phyloP scores from a whole-genome alignment of 2,888 invertebrate species.

The Mycalesis mineus region DNA sequence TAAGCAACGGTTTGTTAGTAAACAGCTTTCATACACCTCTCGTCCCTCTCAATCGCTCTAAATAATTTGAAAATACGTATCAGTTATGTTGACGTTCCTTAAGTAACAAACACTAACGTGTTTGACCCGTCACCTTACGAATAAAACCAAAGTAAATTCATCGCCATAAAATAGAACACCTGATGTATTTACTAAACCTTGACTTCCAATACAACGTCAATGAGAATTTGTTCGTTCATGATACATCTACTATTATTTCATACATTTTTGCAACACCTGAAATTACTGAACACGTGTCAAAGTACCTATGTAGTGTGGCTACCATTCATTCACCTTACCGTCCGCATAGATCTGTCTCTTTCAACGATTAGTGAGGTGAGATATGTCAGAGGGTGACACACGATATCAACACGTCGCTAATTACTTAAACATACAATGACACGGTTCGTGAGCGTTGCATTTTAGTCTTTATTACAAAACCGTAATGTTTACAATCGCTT shows the following conservation, averaged over 20 bases:
- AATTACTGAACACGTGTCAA: slow-evolving; percentile 35
- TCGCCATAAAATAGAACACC: too few relatives aligned
- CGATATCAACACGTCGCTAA: slow-evolving; percentile 59
- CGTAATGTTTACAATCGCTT: slow-evolving; percentile 43
- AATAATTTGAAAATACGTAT: too few relatives aligned
- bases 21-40: too few relatives aligned
- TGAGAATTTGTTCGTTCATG: too few relatives aligned
- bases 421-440: slow-evolving; percentile 57
- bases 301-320: slow-evolving; percentile 17
- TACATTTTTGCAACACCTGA: not conserved
- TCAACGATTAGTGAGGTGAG: slow-evolving; percentile 38
- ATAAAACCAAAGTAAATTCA: too few relatives aligned
- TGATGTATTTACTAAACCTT: too few relatives aligned
- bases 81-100: too few relatives aligned
- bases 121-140: too few relatives aligned
- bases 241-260: not conserved
- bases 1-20: too few relatives aligned
- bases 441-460: slow-evolving; percentile 35
- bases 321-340: slow-evolving; percentile 59
- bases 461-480: slow-evolving; percentile 44
- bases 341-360: slow-evolving; percentile 42
- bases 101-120: too few relatives aligned
- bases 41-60: too few relatives aligned
- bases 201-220: not conserved
- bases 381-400: slow-evolving; percentile 54